phyloP scores from a whole-genome alignment of 2,113 vertebrate genomes.

The Rhadina sibilatrix region DNA sequence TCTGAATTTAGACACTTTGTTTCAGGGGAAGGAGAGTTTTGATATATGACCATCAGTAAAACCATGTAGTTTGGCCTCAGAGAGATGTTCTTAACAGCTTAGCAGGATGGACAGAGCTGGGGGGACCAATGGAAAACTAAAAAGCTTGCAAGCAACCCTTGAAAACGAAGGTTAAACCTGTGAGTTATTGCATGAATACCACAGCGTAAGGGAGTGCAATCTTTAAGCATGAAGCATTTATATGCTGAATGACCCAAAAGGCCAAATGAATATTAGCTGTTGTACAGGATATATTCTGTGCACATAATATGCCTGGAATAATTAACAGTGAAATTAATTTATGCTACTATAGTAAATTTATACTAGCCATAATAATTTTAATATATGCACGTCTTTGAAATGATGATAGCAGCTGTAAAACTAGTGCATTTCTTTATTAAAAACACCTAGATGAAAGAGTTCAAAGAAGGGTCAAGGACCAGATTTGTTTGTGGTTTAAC shows the following conservation, averaged over 20 bases:
- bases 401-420: background rate
- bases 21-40: background rate
- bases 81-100: background rate
- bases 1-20: background rate
- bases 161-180: background rate
- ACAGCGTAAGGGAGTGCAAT: background rate
- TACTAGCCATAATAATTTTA: background rate
- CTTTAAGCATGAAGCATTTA: background rate
- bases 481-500: background rate
- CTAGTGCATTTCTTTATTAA: background rate
- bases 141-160: background rate
- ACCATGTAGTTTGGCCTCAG: background rate
- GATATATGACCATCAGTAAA: background rate
- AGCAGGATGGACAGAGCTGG: background rate
- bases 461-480: background rate
- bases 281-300: background rate
- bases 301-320: slow-evolving; percentile 3
- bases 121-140: background rate
- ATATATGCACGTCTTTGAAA: background rate
- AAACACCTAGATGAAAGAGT: background rate
- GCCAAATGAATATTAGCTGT: background rate
- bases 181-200: background rate
- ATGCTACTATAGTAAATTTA: background rate
- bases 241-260: background rate
- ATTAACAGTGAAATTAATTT: slow-evolving; percentile 21